Evolutionary conservation across 2,113 vertebrate genomes (phyloP).

Genomic region (Bothrops jararaca): DNA sequence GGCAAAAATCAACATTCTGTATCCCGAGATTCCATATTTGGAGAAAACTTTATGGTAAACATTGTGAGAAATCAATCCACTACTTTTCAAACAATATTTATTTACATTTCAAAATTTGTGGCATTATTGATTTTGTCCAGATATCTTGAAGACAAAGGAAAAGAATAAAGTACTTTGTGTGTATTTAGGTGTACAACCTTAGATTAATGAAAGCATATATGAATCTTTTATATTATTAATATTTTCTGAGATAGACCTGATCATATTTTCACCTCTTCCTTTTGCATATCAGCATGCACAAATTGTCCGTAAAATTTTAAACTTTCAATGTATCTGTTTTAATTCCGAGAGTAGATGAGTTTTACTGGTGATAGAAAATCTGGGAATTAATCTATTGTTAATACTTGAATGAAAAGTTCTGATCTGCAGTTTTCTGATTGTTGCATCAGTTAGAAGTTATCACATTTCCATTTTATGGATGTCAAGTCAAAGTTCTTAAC

Average conservation of each 20-base stretch:
- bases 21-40: neutral
- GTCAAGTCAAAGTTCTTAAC: neutral
- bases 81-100: neutral
- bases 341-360: neutral
- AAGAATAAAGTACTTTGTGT: neutral
- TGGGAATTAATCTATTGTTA: neutral
- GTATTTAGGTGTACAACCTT: neutral
- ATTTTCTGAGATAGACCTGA: neutral
- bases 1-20: neutral
- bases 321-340: neutral
- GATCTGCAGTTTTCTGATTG: neutral
- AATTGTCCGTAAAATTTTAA: neutral
- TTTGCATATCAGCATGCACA: no score
- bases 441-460: neutral
- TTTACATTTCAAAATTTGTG: neutral
- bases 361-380: neutral
- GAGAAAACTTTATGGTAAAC: neutral
- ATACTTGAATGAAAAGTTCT: neutral
- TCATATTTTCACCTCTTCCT: neutral
- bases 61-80: neutral
- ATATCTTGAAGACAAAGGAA: neutral
- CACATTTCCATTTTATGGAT: neutral
- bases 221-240: neutral
- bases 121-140: neutral
- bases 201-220: fast-evolving